Evolutionary conservation across 2,797 vertebrate species (phyloP), one percentile per base, ranked within the genome.

Genomic region (Zenarchopterus dispar): DNA sequence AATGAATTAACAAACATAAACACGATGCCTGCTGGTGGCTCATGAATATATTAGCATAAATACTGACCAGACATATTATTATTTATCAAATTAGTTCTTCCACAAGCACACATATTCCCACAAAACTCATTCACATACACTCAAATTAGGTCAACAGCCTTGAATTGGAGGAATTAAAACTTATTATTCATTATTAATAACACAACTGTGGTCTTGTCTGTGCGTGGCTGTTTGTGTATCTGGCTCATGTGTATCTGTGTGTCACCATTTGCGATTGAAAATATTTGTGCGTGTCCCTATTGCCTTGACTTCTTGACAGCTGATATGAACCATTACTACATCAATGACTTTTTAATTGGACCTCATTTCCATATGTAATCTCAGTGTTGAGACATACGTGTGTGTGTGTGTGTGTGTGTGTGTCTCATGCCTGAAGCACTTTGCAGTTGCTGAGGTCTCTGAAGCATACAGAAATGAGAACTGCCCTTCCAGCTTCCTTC

Each of bases 41-140:
- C 80, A 84, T 88, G 86, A 90, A 88, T 90, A 90, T 76, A 91
- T 87, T 88, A 75, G 69, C 84, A 89, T 89, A 84, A 88, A 85
- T 88, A 90, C 80, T 91, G 90, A 91, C 89, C 86, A 70, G 73
- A 86, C 67, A 0, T 87, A 81, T 86, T 84, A 86, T 90, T 89
- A 85, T 88, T 89, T 89, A 82, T 88, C 75, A 87, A 82, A 90
- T 88, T 85, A 88, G 75, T 73, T 62, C 56, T 61, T 24, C 33
- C 53, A 62, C 47, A 44, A 44, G 56, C 57, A 22, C 53, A 47
- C 13, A 4, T 21, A 21, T 24, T 39, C 28, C 46, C 47, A 21
- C 56, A 54, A 54, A 45, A 48, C 68, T 64, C 62, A 54, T 60
- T 55, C 67, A 50, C 67, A 42, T 54, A 28, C 44, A 59, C 33